Evolutionary conservation across 2,888 invertebrate species (phyloP), one percentile per base, ranked within the genome.

Genomic region (Tachystola acroxantha): DNA sequence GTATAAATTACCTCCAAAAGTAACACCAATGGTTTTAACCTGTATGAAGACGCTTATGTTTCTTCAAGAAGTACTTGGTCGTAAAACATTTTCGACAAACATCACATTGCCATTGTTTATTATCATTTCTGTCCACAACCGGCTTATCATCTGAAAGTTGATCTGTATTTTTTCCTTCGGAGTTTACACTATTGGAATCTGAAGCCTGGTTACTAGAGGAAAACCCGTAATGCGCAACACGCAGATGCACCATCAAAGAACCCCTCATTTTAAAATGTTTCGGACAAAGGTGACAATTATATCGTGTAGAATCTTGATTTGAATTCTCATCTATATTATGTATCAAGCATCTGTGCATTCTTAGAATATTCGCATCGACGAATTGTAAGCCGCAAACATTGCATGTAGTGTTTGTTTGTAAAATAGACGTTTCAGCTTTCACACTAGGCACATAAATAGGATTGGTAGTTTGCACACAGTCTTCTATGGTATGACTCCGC

Each of bases 11-110:
- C 78, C 79, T 84, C 72, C 37, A 64, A 72, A 68, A 73, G 46
- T 57, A 76, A 82, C 74, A 78, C 69, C 71, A 78, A 79, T 67
- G 67, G 48, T 68, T 72, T 72, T 84, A 80, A 93, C 93, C 94
- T 74, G 94, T 94, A 73, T 96, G 96, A 42, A 96, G 88, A 49
- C 95, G 89, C 76, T 94, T 94, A 69, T 96, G 96, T 74, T 96
- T 96, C 77, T 95, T 95, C 48, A 96, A 78, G 64, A 96, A 96
- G 81, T 96, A 95, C 74, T 96, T 96, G 1, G 95, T 96, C 0
- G 95, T 95, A 64, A 96, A 96, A 73, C 91, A 89, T 84, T 96
- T 96, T 37, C 89, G 88, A 71, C 96, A 96, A 29, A 94, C 91
- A 58, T 95, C 94, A 64, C 96, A 96, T 63, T 93, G 93, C 95